These are phyloP conservation scores for Alcedo atthis DNA, from an alignment of 2,797 vertebrate species.

Conservation along the genomic window DNA sequence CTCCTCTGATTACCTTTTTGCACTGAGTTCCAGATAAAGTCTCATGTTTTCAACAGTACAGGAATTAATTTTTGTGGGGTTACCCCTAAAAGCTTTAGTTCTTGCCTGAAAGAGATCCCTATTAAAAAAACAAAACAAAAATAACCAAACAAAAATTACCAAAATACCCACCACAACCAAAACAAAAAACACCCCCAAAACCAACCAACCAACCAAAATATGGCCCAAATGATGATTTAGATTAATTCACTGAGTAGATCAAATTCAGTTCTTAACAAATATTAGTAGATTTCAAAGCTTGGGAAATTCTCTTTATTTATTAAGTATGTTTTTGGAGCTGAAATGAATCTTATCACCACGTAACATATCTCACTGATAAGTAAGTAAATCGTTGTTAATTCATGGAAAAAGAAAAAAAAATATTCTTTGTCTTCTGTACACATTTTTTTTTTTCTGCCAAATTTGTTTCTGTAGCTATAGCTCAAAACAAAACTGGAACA, in stretches of 20 bases:
- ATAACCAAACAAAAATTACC: too few species aligned
- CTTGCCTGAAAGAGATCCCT: neutral
- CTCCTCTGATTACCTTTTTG: neutral
- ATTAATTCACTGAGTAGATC: neutral
- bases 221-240: neutral
- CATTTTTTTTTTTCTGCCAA: neutral
- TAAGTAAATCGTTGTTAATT: neutral
- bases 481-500: neutral
- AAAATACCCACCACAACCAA: neutral
- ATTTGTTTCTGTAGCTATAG: neutral
- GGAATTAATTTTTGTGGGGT: neutral
- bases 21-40: neutral
- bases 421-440: fast-evolving
- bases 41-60: neutral
- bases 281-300: neutral
- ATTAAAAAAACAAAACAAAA: neutral
- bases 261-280: neutral
- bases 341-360: neutral
- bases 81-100: neutral
- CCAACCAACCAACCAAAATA: neutral
- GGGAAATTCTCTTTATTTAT: neutral
- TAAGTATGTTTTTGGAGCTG: neutral
- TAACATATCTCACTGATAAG: neutral
- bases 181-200: neutral
- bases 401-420: neutral